phyloP scores from a whole-genome alignment of 2,797 vertebrate genomes.

The Geotria australis region DNA sequence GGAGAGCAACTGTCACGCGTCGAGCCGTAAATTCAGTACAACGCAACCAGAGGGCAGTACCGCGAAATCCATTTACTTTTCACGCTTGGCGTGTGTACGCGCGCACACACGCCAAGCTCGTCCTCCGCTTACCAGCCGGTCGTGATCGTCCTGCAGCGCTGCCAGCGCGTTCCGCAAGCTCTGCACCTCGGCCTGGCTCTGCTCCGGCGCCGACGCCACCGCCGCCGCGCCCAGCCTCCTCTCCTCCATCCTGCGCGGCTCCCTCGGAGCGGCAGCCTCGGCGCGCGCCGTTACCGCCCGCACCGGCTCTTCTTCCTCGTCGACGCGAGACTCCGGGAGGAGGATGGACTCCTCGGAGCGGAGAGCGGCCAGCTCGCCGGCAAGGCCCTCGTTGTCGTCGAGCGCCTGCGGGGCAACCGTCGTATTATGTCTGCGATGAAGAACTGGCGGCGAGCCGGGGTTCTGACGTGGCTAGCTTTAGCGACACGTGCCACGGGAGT shows the following conservation, averaged over 20 bases:
- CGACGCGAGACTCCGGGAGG: conserved; percentile 4
- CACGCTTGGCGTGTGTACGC: too few relatives aligned
- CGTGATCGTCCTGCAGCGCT: conserved; percentile 59
- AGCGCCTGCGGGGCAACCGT: too few relatives aligned
- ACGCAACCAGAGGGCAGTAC: too few relatives aligned
- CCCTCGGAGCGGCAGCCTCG: conserved; percentile 32
- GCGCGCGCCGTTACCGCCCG: conserved; percentile 40
- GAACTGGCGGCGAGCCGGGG: too few relatives aligned
- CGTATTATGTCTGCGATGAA: too few relatives aligned
- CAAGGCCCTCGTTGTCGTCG: conserved; percentile 5
- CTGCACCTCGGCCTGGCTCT: conserved; percentile 26
- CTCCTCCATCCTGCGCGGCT: conserved; percentile 16
- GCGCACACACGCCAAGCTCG: too few relatives aligned
- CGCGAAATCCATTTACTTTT: too few relatives aligned
- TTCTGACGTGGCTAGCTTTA: too few relatives aligned
- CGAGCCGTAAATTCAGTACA: too few relatives aligned
- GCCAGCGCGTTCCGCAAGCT: conserved; percentile 58
- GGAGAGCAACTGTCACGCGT: too few relatives aligned
- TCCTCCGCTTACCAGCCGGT: conserved; percentile 35
- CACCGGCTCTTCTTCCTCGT: conserved; percentile 25
- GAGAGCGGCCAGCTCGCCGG: conserved; percentile 4
- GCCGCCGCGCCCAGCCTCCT: conserved; percentile 8
- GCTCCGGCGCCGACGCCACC: conserved; percentile 5
- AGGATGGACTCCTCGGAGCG: conserved; percentile 7
- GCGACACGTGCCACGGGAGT: too few relatives aligned